Base-by-base conservation (phyloP, 2,888 invertebrate genomes). In the Drosophila paracracens region DNA sequence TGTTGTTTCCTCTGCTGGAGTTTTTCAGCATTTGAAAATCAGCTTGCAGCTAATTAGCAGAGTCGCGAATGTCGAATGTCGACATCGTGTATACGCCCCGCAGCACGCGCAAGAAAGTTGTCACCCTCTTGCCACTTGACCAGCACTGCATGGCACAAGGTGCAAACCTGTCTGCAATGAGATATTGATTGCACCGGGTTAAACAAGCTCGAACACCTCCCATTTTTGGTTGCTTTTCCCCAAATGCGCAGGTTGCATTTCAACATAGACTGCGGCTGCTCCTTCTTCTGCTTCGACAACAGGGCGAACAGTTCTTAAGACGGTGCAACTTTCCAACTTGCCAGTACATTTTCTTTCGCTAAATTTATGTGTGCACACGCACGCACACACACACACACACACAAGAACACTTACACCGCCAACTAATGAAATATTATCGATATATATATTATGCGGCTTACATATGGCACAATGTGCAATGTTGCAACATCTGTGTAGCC, bases 361-460 rank as follows among this genome's bases (percentile, higher is more conserved):
- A 77, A 85, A 85, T 85, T 85, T 85, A 85, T 84, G 88, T 74
- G 81, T 57, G 56, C 86, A 61, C 70, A 51, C 63, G 70, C 58
- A 29, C n/a, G 57, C 31, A 21, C 61, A 57, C 7, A 46, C 21
- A 40, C 48, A 43, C 27, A 11, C 21, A 53, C 8, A 8, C 21
- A 21, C 21, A 16, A 31, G 16, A 13, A 40, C 48, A 58, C 58
- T 61, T 58, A 64, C 81, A 62, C 35, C 67, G 46, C 52, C 64
- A 63, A 48, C 76, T 85, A 88, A 85, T 85, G 88, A 85, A 85
- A 89, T 85, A 85, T 89, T 85, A 89, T 85, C 88, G 83, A 89
- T 89, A 85, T 88, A 85, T 85, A 89, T 85, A 85, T 88, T 89
- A 89, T 69, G 69, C 71, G 57, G 70, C 81, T 85, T 76, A 84